These are phyloP conservation scores for Lepidostoma basale DNA, from an alignment of 1,140 invertebrate species.

Conservation along the genomic window DNA sequence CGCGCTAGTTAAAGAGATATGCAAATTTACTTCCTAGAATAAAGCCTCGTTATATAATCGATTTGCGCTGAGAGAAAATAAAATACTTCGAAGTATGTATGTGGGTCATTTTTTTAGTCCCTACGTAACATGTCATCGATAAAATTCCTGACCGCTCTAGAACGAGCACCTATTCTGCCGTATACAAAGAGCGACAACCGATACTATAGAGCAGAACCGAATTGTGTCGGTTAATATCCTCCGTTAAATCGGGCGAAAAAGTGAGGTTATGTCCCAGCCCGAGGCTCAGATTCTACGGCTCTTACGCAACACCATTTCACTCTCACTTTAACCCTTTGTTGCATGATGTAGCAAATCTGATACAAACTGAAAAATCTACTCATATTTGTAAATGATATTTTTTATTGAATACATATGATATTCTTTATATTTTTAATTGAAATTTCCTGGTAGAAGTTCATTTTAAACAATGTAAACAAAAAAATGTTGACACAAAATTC, in stretches of 20 bases:
- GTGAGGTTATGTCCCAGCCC: background rate
- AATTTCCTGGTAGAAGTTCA: no score
- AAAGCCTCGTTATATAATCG: no score
- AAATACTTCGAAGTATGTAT: no score
- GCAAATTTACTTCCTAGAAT: background rate
- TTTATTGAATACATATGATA: no score
- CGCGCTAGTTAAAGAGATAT: background rate
- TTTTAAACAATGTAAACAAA: no score
- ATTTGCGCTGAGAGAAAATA: no score
- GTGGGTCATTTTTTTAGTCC: background rate
- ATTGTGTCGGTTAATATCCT: background rate
- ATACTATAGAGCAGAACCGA: no score
- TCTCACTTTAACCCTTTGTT: conserved; percentile 21
- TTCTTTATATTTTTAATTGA: no score
- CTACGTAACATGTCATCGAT: background rate
- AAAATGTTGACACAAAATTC: no score
- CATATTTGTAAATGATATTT: no score
- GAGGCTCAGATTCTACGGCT: background rate
- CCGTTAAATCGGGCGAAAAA: background rate
- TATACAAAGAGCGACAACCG: background rate
- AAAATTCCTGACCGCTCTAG: background rate
- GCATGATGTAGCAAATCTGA: no score
- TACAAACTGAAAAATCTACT: no score
- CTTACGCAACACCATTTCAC: background rate
- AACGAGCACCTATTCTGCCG: background rate